Evolutionary conservation across 2,888 invertebrate species (phyloP).

Genomic region (Drosophila picticornis): DNA sequence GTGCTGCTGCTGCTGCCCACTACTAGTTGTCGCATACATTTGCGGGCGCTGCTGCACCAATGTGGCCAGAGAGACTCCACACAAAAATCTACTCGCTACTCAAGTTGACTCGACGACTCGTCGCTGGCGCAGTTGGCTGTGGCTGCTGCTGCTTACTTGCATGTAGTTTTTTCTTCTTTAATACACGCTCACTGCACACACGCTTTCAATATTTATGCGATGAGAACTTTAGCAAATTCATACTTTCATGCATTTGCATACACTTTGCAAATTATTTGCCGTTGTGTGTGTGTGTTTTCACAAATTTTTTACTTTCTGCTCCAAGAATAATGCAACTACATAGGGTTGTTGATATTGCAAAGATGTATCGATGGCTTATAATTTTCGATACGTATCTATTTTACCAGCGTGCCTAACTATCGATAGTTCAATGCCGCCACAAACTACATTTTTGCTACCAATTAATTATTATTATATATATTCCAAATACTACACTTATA

Average conservation of each 20-base stretch:
- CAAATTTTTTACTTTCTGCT: conserved; percentile 56
- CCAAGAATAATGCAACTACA: conserved; percentile 61
- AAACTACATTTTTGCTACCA: background rate
- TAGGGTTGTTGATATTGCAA: conserved; percentile 59
- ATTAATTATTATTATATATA: background rate
- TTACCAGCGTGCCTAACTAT: conserved; percentile 13
- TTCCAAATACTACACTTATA: rapidly evolving
- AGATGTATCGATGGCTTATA: conserved; percentile 39
- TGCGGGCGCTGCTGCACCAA: conserved; percentile 64
- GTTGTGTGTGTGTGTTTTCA: conserved; percentile 38
- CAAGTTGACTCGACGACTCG: conserved; percentile 55
- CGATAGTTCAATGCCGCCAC: conserved; percentile 17
- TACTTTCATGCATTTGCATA: conserved; percentile 31
- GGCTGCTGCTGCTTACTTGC: conserved; percentile 60
- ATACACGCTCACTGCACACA: conserved; percentile 32
- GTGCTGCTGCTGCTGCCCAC: conserved; percentile 56
- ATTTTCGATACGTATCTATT: conserved; percentile 6
- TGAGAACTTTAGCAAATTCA: conserved; percentile 29
- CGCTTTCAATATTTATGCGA: conserved; percentile 11
- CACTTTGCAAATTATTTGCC: conserved; percentile 38
- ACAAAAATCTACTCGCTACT: conserved; percentile 64
- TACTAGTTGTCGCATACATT: conserved; percentile 73
- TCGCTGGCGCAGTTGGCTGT: conserved; percentile 65
- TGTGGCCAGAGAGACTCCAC: conserved; percentile 65
- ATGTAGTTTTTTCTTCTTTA: conserved; percentile 43